Base-by-base conservation (phyloP, 2,888 invertebrate genomes). In the Drosophila picticornis region DNA sequence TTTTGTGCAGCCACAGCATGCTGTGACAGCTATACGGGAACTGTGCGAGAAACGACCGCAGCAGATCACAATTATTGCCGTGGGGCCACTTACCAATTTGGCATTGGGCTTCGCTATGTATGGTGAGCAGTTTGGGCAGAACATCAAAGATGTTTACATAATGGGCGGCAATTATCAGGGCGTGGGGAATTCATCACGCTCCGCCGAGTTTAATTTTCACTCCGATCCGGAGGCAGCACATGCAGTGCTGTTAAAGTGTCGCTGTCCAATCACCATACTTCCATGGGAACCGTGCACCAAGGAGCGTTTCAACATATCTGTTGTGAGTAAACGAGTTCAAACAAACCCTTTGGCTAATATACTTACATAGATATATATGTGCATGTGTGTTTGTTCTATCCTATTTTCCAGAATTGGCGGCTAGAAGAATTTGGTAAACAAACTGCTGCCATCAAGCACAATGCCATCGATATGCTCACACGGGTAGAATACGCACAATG, bases 41-140 rank as follows among this genome's bases (percentile, higher is more conserved):
- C 91, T 96, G 53, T 94, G 96, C 5, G 94, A 94, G 56, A 93
- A 93, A 77, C 75, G 94, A 93, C 91, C 94, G 92, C 94, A 94
- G 66, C 92, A 96, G 86, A 93, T 96, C 29, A 94, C 94, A 0
- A 88, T 97, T 13, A 93, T 96, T 10, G 94, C 96, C 43, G 91
- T 97, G 31, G 97, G 96, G 0, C 95, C 98, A 0, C 92, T 98
- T 32, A 97, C 97, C 0, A 98, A 97, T 87, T 93, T 97, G 52
- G 98, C 97, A 0, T 88, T 97, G 70, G 95, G 97, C 1, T 94
- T 96, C 4, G 95, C 95, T 84, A 91, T 97, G 84, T 96, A 96
- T 82, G 95, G 96, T 0, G 58, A 75, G 25, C 91, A 94, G 6
- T 96, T 97, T 88, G 92, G 95, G 0, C 87, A 93, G 27, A 94